Evolutionary conservation across 2,888 invertebrate genomes (phyloP).

Genomic region (Phoronis australis): DNA sequence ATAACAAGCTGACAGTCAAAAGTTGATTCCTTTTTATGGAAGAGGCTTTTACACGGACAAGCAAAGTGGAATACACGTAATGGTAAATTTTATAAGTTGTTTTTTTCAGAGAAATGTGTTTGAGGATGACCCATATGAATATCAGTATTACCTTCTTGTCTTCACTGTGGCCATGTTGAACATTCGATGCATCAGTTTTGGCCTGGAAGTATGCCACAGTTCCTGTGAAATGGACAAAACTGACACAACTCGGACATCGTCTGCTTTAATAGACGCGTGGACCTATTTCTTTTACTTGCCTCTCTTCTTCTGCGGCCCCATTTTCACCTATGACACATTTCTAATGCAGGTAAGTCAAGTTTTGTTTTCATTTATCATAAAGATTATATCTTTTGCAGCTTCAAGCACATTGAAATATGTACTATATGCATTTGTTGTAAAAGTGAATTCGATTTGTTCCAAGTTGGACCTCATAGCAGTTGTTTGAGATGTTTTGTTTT

Average conservation of each 20-base stretch:
- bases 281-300: constrained; percentile 81
- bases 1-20: too few species aligned
- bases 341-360: constrained; percentile 51
- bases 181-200: constrained; percentile 68
- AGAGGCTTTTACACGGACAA: too few species aligned
- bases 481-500: too few species aligned
- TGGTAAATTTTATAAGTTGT: too few species aligned
- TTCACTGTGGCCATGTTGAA: constrained; percentile 59
- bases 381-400: neutral
- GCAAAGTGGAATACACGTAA: too few species aligned
- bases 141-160: constrained; percentile 55
- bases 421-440: constrained; percentile 2
- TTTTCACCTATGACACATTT: constrained; percentile 72
- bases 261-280: constrained; percentile 56
- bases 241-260: neutral
- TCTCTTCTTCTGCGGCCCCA: constrained; percentile 76
- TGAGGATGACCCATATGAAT: constrained; percentile 16
- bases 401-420: too few species aligned
- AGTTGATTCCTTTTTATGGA: too few species aligned
- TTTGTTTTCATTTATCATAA: constrained; percentile 1
- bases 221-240: neutral
- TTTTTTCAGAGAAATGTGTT: constrained; percentile 1
- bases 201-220: constrained; percentile 56
- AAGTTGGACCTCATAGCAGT: too few species aligned
- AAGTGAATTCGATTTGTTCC: neutral